Base-by-base conservation (phyloP, 1,140 invertebrate genomes). In the Mya arenaria region DNA sequence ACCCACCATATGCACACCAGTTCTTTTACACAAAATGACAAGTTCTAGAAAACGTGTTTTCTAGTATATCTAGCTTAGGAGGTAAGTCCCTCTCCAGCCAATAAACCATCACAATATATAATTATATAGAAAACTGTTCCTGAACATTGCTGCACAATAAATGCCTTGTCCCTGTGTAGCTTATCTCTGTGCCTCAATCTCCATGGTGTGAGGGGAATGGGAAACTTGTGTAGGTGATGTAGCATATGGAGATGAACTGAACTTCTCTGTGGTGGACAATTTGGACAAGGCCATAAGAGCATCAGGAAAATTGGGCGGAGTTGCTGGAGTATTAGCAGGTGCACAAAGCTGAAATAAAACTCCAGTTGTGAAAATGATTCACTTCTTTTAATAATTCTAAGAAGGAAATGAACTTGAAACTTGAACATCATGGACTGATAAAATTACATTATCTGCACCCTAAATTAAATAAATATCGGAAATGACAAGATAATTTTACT, bases 301-400 rank as follows among this genome's bases (percentile, higher is more conserved):
- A 82, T 90, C 89, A 58, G 91, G 91, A 68, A 92, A 91, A 81
- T 91, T 90, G 28, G 90, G 89, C 55, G 90, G 90, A 79, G 90
- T 91, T 44, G 89, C 90, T 66, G 90, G 90, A 82, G 90, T 91
- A 86, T 91, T 91, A 30, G 91, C 89, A 85, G 90, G 89, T 75
- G 90, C 86, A 88, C 89, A 90, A 63, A 92, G 62, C 90, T 92
- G 88, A 73, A 89, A 86, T 56, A 86, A 19, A 85, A 39, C n/a
- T n/a, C n/a, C n/a, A n/a, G n/a, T n/a, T n/a, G n/a, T n/a, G n/a
- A n/a, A n/a, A n/a, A n/a, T n/a, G n/a, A n/a, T n/a, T n/a, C n/a
- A n/a, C n/a, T n/a, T n/a, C n/a, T n/a, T n/a, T n/a, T n/a, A n/a
- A n/a, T n/a, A n/a, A n/a, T n/a, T n/a, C n/a, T n/a, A n/a, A n/a